Conservation (phyloP, 2,113 vertebrate species). For the Crotophaga sulcirostris region DNA sequence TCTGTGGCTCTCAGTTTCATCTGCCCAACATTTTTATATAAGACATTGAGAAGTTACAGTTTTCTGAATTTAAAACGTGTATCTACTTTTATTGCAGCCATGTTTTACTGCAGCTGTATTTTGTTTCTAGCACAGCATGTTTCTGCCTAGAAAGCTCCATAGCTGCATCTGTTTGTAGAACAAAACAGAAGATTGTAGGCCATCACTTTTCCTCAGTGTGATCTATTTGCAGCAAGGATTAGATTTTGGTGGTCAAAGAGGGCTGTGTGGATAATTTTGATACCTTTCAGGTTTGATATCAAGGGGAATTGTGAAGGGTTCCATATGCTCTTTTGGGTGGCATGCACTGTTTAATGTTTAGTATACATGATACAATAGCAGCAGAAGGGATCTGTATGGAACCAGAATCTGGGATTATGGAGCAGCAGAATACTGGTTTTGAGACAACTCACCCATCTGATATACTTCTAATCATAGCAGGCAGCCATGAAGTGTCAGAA, state of each 20-base stretch:
- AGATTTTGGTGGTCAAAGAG: not conserved
- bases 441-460: not conserved
- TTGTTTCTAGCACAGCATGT: not conserved
- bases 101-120: conserved; percentile 6
- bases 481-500: not conserved
- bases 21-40: not conserved
- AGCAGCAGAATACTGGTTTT: not conserved
- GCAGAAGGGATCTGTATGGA: not conserved
- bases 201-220: not conserved
- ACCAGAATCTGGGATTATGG: not conserved
- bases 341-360: not conserved
- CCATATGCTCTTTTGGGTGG: not conserved
- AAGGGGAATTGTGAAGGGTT: not conserved
- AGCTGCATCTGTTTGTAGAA: not conserved
- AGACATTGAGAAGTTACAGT: not conserved
- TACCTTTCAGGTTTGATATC: not conserved
- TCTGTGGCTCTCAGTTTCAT: not conserved
- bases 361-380: not conserved
- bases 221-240: not conserved
- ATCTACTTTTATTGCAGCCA: not conserved
- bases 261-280: not conserved
- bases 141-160: not conserved
- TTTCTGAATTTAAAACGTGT: not conserved
- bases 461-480: not conserved
- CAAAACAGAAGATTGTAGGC: not conserved